Evolutionary conservation across 2,113 vertebrate species (phyloP).

Genomic region (Centropus unirufus): DNA sequence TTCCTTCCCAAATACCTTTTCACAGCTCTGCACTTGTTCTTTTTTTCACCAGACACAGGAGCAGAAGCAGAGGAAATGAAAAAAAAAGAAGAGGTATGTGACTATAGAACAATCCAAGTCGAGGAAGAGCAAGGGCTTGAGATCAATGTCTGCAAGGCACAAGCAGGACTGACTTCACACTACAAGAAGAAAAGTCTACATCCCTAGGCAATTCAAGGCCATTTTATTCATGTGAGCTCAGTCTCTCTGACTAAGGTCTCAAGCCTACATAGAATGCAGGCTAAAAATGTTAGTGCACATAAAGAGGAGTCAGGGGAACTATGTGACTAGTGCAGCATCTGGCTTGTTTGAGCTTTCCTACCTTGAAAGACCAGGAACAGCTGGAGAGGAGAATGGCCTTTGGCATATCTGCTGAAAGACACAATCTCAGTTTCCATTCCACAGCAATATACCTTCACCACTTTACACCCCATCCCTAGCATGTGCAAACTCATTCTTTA

Average conservation of each 20-base stretch:
- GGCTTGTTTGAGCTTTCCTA: background rate
- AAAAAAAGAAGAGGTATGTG: background rate
- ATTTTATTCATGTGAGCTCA: background rate
- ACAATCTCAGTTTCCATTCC: slow-evolving; percentile 37
- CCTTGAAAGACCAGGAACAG: background rate
- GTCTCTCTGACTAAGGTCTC: background rate
- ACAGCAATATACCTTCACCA: background rate
- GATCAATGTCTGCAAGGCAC: background rate
- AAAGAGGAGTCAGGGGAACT: background rate
- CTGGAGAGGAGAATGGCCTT: background rate
- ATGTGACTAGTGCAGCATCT: background rate
- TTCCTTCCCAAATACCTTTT: background rate
- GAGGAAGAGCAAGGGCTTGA: background rate
- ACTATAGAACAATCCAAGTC: background rate
- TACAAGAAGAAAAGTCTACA: background rate
- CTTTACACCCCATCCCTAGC: slow-evolving; percentile 1
- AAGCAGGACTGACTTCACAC: background rate
- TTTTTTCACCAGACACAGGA: background rate
- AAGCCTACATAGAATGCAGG: background rate
- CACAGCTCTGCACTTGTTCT: background rate
- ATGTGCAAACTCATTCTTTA: slow-evolving; percentile 28
- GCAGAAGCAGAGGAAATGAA: background rate
- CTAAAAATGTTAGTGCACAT: background rate
- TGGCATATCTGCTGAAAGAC: background rate
- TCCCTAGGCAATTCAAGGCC: background rate